Evolutionary conservation across 2,888 invertebrate species (phyloP).

Genomic region (Corythucha ciliata): DNA sequence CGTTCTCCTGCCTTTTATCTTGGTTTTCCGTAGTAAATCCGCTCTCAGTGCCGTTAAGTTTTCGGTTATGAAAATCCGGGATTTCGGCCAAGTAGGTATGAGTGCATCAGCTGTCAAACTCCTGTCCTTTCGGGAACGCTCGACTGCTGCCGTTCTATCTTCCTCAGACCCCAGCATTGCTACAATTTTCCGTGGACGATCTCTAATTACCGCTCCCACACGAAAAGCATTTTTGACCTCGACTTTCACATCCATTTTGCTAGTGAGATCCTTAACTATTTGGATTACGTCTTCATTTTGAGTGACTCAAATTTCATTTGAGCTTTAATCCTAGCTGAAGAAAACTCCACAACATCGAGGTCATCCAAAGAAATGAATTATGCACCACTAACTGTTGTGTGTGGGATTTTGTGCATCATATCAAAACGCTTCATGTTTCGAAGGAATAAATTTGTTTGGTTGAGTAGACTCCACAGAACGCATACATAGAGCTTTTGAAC

Average conservation of each 20-base stretch:
- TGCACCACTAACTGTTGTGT: too few relatives aligned
- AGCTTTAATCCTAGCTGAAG: too few relatives aligned
- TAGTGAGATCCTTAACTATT: neutral
- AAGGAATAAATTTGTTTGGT: too few relatives aligned
- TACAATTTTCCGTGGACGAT: conserved; percentile 10
- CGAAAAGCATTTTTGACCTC: neutral
- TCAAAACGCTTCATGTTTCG: too few relatives aligned
- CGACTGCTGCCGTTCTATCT: neutral
- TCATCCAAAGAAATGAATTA: too few relatives aligned
- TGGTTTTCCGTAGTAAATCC: neutral
- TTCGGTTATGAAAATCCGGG: neutral
- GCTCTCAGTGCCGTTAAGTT: neutral
- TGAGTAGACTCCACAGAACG: too few relatives aligned
- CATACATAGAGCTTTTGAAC: too few relatives aligned
- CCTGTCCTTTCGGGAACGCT: neutral
- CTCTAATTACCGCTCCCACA: neutral
- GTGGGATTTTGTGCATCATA: too few relatives aligned
- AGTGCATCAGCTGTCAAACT: neutral
- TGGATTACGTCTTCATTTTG: conserved; percentile 2
- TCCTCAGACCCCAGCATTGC: conserved; percentile 2
- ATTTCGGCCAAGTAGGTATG: neutral
- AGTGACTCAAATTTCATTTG: conserved; percentile 7
- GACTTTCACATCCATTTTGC: neutral
- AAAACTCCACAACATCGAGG: too few relatives aligned
- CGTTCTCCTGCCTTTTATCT: conserved; percentile 2